Conservation (phyloP, 2,113 vertebrate species). For the Alethe diademata region DNA sequence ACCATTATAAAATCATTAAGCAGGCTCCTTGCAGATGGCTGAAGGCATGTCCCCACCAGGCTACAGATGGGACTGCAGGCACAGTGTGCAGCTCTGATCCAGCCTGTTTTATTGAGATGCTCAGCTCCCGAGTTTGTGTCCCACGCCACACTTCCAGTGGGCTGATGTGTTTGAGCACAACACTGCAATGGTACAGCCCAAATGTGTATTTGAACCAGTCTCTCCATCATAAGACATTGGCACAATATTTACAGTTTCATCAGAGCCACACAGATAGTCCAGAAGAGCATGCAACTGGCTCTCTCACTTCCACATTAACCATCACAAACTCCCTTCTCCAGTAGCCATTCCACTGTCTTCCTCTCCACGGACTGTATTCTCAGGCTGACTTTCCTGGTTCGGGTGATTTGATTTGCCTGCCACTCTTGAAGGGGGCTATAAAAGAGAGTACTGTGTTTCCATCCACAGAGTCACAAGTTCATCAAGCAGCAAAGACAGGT, state of each 20-base stretch:
- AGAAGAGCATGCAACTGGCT: background rate
- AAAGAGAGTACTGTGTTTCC: background rate
- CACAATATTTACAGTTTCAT: background rate
- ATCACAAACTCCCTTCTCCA: background rate
- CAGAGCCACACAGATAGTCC: rapidly evolving
- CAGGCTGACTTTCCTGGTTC: background rate
- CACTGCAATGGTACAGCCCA: rapidly evolving
- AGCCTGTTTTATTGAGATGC: background rate
- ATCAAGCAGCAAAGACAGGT: background rate
- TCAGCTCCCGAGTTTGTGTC: background rate
- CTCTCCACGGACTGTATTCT: background rate
- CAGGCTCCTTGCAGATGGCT: background rate
- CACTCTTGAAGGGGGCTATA: background rate
- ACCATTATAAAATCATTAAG: background rate
- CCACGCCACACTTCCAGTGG: background rate
- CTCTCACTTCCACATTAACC: background rate
- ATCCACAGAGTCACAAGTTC: background rate
- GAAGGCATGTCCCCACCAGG: background rate
- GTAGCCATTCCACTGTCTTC: background rate
- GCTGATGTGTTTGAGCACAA: background rate
- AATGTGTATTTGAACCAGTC: background rate
- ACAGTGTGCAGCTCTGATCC: background rate
- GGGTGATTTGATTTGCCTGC: background rate
- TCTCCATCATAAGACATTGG: rapidly evolving
- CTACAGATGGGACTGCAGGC: background rate